phyloP scores from a whole-genome alignment of 2,797 vertebrate species.

The Poeciliopsis gracilis region DNA sequence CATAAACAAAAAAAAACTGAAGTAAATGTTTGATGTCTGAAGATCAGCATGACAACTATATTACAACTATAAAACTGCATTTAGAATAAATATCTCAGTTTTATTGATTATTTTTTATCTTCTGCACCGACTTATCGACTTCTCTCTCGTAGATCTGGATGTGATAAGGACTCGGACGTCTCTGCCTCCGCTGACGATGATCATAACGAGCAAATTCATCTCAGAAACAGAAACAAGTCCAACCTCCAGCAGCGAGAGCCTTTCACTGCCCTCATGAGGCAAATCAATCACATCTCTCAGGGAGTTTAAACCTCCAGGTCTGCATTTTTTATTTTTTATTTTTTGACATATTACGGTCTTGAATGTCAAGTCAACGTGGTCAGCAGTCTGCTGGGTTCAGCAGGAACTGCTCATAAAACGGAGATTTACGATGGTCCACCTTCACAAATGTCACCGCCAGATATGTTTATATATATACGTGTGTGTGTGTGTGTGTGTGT shows the following conservation, averaged over 20 bases:
- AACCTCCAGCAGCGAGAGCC: conserved; percentile 32
- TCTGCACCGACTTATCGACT: neutral
- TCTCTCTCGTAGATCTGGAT: neutral
- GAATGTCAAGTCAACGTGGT: conserved; percentile 52
- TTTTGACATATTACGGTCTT: neutral
- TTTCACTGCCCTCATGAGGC: conserved; percentile 51
- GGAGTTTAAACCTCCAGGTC: conserved; percentile 15
- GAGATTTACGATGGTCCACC: conserved; percentile 53
- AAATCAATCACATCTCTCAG: conserved; percentile 47
- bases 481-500: neutral
- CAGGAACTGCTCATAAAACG: conserved; percentile 42
- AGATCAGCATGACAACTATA: neutral
- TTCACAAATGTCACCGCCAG: conserved; percentile 44
- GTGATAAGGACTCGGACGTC: neutral
- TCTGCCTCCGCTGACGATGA: conserved; percentile 29
- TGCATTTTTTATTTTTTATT: neutral
- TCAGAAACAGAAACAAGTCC: conserved; percentile 41
- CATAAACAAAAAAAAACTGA: neutral
- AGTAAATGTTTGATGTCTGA: neutral
- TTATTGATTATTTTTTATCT: neutral
- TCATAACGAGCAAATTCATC: conserved; percentile 46
- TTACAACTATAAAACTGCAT: no score
- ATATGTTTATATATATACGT: neutral
- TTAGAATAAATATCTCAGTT: neutral
- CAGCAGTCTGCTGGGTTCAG: conserved; percentile 39